phyloP scores from a whole-genome alignment of 2,888 invertebrate genomes.

The Drosophila mimica region DNA sequence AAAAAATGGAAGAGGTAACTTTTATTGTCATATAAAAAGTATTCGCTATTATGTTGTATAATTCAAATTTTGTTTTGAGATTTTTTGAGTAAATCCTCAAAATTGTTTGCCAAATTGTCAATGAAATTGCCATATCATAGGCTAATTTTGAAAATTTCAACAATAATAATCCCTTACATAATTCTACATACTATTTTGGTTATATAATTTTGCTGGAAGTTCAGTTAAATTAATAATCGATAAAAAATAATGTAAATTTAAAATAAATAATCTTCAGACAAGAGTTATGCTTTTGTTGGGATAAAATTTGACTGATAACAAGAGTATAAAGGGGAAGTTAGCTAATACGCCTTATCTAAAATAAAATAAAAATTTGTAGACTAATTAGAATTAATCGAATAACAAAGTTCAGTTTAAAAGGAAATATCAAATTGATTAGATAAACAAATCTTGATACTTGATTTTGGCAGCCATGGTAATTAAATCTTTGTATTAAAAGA shows the following conservation, averaged over 20 bases:
- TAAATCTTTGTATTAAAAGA: not conserved
- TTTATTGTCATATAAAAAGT: not conserved
- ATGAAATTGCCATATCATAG: not conserved
- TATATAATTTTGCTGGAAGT: not conserved
- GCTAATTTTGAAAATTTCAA: not conserved
- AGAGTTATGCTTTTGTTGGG: not conserved
- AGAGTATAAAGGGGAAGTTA: not conserved
- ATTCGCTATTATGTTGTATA: not conserved
- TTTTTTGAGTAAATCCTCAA: not conserved
- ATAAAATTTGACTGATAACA: conserved; percentile 3
- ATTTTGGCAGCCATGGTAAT: not conserved
- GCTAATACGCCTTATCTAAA: not conserved
- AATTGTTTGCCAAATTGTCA: not conserved
- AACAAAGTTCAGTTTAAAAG: not conserved
- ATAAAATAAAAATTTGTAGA: not conserved
- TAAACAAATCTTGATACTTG: not conserved
- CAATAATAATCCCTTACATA: not conserved
- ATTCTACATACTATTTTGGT: not conserved
- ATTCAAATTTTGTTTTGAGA: not conserved
- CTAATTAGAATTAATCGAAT: not conserved
- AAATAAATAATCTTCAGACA: not conserved
- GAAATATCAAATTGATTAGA: not conserved
- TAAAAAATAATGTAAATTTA: not conserved
- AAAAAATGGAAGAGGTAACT: conserved; percentile 67
- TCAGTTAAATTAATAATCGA: not conserved